Evolutionary conservation across 2,888 invertebrate genomes (phyloP).

Genomic region (Cerastis rubricosa): DNA sequence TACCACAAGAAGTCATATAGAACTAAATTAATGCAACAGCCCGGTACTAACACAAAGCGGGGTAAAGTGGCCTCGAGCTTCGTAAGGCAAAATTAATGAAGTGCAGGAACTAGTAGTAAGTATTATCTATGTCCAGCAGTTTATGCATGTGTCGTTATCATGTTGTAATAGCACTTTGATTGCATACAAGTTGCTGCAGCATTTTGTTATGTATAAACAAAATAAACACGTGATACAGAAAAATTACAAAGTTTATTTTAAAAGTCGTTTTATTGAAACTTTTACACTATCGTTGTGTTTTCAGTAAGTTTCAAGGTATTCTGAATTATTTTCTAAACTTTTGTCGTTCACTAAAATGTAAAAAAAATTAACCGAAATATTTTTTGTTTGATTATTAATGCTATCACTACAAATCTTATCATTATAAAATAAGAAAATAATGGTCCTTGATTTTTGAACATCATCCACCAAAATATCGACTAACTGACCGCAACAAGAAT

Average conservation of each 20-base stretch:
- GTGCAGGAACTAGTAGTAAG: slow-evolving; percentile 17
- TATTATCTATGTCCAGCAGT: slow-evolving; percentile 26
- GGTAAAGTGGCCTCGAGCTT: slow-evolving; percentile 26
- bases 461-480: not conserved
- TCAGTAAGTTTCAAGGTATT: too few species aligned
- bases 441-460: not conserved
- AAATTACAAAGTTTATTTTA: not conserved
- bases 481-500: not conserved
- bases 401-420: not conserved
- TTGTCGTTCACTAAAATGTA: not conserved
- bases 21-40: slow-evolving; percentile 60
- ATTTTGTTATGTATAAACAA: not conserved
- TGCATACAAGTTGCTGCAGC: not conserved
- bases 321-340: not conserved
- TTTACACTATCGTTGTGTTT: not conserved
- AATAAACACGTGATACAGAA: not conserved
- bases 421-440: not conserved
- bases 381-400: not conserved
- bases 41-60: slow-evolving; percentile 49
- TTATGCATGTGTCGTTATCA: not conserved
- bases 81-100: slow-evolving; percentile 47
- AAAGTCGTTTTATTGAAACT: not conserved
- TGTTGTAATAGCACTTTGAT: not conserved
- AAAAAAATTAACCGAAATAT: not conserved
- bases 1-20: slow-evolving; percentile 58